phyloP scores from a whole-genome alignment of 2,113 vertebrate species.

The Cheilinus undulatus region DNA sequence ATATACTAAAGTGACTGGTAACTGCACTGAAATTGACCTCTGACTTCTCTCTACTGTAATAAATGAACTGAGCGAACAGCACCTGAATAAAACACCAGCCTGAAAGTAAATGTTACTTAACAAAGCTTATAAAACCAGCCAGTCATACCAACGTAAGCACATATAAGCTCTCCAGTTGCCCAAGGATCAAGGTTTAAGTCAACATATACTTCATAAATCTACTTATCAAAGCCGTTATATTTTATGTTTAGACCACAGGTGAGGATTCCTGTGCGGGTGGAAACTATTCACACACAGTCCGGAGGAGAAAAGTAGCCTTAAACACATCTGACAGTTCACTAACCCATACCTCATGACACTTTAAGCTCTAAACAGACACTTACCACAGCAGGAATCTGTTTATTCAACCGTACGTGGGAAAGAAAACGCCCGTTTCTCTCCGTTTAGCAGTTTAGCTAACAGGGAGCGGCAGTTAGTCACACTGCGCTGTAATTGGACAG shows the following conservation, averaged over 20 bases:
- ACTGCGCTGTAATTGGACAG: slow-evolving; percentile 29
- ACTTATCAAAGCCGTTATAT: neutral
- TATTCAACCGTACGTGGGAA: neutral
- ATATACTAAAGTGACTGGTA: too few species aligned
- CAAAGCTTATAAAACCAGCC: neutral
- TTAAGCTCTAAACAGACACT: neutral
- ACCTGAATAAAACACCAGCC: slow-evolving; percentile 14
- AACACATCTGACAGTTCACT: neutral
- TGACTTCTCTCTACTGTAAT: neutral
- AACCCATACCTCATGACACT: neutral
- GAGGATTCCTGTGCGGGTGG: neutral
- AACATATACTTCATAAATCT: neutral
- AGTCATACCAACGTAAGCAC: neutral
- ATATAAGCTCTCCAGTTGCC: neutral
- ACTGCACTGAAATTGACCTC: neutral
- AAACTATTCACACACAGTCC: slow-evolving; percentile 14
- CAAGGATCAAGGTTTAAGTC: too few species aligned
- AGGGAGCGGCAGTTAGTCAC: neutral
- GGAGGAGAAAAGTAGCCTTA: slow-evolving; percentile 4
- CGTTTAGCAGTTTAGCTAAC: neutral
- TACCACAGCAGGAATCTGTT: neutral
- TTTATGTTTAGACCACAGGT: slow-evolving; percentile 4
- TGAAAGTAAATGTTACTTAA: neutral
- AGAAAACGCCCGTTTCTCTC: neutral
- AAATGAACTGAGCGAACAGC: neutral